phyloP scores from a whole-genome alignment of 1,140 invertebrate genomes.

The Camponotus pennsylvanicus region DNA sequence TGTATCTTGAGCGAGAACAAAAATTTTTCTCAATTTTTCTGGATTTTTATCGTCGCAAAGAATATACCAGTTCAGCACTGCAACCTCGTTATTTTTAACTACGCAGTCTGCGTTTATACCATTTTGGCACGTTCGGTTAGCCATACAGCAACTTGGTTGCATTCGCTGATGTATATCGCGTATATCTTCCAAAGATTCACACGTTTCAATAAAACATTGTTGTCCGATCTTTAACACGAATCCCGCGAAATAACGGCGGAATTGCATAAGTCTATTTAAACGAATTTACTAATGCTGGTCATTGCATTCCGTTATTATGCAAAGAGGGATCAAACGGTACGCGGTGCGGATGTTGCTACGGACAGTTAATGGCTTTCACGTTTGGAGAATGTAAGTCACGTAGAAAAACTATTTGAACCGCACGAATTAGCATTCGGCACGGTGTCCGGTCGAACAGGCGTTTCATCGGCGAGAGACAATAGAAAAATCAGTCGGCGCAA shows the following conservation, averaged over 20 bases:
- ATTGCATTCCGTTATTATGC: conserved; percentile 71
- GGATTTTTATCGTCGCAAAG: conserved; percentile 37
- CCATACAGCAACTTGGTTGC: neutral
- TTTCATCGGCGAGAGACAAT: conserved; percentile 75
- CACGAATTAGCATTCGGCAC: conserved; percentile 79
- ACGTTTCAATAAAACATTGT: conserved; percentile 9
- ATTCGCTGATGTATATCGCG: conserved; percentile 11
- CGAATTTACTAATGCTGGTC: conserved; percentile 39
- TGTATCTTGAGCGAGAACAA: neutral
- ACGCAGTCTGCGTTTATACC: conserved; percentile 33
- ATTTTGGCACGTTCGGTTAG: conserved; percentile 60
- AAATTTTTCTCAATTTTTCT: conserved; percentile 34
- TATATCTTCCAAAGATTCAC: neutral
- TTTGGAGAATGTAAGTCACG: conserved; percentile 81
- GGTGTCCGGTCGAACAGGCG: conserved; percentile 69
- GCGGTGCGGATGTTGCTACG: conserved; percentile 48
- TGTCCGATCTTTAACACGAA: conserved; percentile 40
- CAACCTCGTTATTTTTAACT: conserved; percentile 60
- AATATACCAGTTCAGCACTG: conserved; percentile 50
- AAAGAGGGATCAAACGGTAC: conserved; percentile 76
- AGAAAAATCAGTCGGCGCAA: conserved; percentile 77
- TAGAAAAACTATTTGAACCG: conserved; percentile 81
- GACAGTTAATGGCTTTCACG: conserved; percentile 74
- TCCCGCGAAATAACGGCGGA: neutral
- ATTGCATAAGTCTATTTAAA: conserved; percentile 8